Conservation (phyloP, 2,888 invertebrate species). For the Drosophila mercatorum region DNA sequence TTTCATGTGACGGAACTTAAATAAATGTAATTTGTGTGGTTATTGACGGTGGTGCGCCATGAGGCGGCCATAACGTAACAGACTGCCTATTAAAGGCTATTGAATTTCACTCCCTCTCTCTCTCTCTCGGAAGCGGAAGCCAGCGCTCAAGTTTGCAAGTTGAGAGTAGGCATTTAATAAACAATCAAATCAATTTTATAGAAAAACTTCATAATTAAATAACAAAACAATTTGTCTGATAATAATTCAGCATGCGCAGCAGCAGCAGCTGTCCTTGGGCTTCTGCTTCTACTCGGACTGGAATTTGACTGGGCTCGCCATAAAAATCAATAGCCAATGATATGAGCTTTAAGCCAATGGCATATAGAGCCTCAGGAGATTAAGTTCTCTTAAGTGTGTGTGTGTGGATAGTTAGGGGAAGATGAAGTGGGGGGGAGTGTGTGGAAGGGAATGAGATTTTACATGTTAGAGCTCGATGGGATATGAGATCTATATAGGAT, state of each 20-base stretch:
- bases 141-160: conserved; percentile 27
- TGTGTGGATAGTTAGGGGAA: not conserved
- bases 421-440: not conserved
- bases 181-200: conserved; percentile 46
- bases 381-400: not conserved
- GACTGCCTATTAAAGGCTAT: conserved; percentile 57
- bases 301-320: not conserved
- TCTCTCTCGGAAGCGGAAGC: conserved; percentile 27
- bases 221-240: conserved; percentile 19
- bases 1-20: conserved; percentile 80
- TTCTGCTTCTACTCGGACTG: not conserved
- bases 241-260: conserved; percentile 10
- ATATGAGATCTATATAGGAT: no score
- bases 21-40: conserved; percentile 79
- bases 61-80: conserved; percentile 41
- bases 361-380: no score
- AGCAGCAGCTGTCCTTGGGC: not conserved
- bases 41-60: conserved; percentile 63
- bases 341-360: not conserved
- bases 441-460: not conserved
- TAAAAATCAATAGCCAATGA: conserved; percentile 3
- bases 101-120: conserved; percentile 43
- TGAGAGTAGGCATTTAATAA: conserved; percentile 32
- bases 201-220: conserved; percentile 37
- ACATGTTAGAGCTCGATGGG: not conserved